Conservation (phyloP, 2,797 vertebrate genomes). For the Myotis vivesi region DNA sequence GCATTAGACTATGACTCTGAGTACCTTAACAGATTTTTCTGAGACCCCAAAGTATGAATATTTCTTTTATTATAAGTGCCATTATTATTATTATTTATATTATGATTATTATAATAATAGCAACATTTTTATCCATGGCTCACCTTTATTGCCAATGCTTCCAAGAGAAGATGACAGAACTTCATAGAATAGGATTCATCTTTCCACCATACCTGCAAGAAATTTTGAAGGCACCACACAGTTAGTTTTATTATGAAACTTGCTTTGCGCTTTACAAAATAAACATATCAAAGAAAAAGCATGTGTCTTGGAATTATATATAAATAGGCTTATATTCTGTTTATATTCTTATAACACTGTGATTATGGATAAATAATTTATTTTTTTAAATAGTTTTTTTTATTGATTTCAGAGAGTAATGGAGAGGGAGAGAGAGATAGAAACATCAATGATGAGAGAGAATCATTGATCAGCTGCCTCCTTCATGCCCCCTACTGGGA, state of each 20-base stretch:
- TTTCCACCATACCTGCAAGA: neutral
- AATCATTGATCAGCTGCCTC: no score
- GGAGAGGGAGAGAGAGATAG: no score
- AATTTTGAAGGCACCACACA: neutral
- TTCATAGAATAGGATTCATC: neutral
- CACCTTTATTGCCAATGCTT: neutral
- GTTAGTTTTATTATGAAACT: neutral
- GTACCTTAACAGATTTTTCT: neutral
- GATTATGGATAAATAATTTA: neutral
- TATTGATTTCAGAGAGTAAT: no score
- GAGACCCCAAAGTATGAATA: neutral
- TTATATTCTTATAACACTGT: neutral
- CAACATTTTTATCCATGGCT: neutral
- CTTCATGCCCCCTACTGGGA: no score
- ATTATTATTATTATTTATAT: neutral
- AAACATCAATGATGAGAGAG: no score
- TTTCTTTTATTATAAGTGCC: neutral
- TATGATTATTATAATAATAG: neutral
- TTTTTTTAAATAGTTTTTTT: constrained; percentile 2
- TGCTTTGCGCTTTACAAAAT: neutral
- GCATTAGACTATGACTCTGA: neutral
- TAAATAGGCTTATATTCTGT: neutral
- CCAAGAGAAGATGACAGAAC: neutral
- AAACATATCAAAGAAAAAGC: neutral
- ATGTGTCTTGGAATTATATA: neutral